A percentile compares a stretch with the other conserved stretches of the same genome.
Evolutionary conservation across 2,888 invertebrate genomes (phyloP).

Genomic region (Caenorhabditis auriculariae): DNA sequence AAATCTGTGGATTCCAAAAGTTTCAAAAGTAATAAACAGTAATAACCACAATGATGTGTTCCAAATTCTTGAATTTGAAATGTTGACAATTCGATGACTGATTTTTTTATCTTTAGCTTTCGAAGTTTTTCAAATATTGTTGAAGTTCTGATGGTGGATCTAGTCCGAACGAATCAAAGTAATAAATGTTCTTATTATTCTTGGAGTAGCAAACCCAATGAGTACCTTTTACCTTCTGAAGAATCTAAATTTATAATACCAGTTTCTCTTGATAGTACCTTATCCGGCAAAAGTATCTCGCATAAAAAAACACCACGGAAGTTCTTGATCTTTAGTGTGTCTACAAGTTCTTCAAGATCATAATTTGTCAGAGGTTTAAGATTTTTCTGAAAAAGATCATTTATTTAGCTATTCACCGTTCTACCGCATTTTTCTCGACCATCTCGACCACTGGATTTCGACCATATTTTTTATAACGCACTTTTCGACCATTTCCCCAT

Average conservation of each 20-base stretch:
- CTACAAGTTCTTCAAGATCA: constrained; percentile 14
- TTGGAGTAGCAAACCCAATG: constrained; percentile 29
- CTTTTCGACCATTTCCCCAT: too few relatives aligned
- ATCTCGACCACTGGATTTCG: too few relatives aligned
- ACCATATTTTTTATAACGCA: too few relatives aligned
- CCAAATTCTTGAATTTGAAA: constrained; percentile 31
- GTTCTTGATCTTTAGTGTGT: constrained; percentile 12
- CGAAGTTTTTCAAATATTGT: constrained; percentile 13
- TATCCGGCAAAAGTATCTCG: constrained; percentile 15
- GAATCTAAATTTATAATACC: constrained; percentile 30
- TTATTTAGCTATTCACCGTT: too few relatives aligned
- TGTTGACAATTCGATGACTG: constrained; percentile 16
- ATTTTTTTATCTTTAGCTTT: constrained; percentile 13
- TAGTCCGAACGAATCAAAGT: constrained; percentile 30
- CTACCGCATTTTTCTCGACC: too few relatives aligned
- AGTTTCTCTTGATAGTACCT: constrained; percentile 16
- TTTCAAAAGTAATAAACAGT: constrained; percentile 23
- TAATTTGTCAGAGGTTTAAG: constrained; percentile 19
- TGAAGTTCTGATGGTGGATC: constrained; percentile 24
- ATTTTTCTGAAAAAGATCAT: constrained; percentile 24
- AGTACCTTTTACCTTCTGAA: constrained; percentile 20
- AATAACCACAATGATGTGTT: constrained; percentile 38
- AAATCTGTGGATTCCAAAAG: constrained; percentile 16
- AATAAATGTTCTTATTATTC: constrained; percentile 17
- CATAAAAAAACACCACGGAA: constrained; percentile 29